phyloP scores from a whole-genome alignment of 2,797 vertebrate genomes.

The Coracias cyanogaster region DNA sequence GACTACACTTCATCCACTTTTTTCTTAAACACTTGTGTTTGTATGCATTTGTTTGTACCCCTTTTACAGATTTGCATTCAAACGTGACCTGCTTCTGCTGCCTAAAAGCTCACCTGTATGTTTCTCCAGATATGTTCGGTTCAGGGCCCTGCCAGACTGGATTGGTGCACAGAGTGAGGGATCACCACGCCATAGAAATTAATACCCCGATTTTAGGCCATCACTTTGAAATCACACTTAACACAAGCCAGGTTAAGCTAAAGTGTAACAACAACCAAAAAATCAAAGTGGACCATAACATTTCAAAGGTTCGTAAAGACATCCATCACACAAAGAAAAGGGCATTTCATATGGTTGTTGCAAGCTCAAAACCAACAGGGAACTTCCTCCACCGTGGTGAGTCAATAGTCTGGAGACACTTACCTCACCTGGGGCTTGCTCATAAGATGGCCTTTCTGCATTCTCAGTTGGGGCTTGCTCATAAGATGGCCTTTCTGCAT shows the following conservation, averaged over 20 bases:
- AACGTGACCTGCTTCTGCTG: background rate
- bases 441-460: background rate
- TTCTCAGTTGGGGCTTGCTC: background rate
- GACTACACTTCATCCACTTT: background rate
- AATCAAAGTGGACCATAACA: background rate
- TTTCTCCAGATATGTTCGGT: accelerated
- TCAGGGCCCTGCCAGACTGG: background rate
- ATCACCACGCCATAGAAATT: accelerated
- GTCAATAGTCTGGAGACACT: background rate
- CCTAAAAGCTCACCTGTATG: background rate
- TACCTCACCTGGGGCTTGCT: background rate
- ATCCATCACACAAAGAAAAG: background rate
- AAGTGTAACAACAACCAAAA: background rate
- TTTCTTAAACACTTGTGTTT: background rate
- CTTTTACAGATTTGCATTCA: background rate
- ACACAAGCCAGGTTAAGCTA: background rate
- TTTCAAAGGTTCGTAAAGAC: background rate
- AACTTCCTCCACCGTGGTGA: background rate
- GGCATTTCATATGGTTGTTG: background rate
- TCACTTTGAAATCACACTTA: background rate
- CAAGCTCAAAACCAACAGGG: background rate
- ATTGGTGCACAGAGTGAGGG: accelerated
- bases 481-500: background rate
- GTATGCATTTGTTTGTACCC: background rate
- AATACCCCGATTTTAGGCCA: background rate